These are phyloP conservation scores for Neomonachus schauinslandi DNA, from an alignment of 2,113 vertebrate species.

Conservation along the genomic window DNA sequence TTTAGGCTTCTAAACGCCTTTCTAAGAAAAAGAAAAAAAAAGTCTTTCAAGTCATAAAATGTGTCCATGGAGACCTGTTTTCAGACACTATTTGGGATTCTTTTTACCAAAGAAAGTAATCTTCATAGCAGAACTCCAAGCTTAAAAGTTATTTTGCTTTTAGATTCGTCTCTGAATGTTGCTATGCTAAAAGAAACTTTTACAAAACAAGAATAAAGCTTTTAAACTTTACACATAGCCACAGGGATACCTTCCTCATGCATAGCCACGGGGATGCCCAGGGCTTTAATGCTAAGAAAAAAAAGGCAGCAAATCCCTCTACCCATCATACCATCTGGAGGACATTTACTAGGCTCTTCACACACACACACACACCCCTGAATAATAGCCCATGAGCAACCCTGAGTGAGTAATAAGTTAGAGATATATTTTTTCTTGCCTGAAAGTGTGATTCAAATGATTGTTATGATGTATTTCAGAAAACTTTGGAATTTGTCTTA, in stretches of 20 bases:
- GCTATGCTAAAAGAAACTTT: conserved; percentile 76
- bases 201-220: conserved; percentile 78
- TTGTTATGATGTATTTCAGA: neutral
- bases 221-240: conserved; percentile 78
- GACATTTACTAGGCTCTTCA: neutral
- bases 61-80: conserved; percentile 75
- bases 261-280: conserved; percentile 70
- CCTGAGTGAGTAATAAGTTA: neutral
- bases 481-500: neutral
- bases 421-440: neutral
- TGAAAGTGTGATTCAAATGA: neutral
- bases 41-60: conserved; percentile 75
- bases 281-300: conserved; percentile 64
- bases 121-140: conserved; percentile 78
- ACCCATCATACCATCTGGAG: conserved; percentile 51
- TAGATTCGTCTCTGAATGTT: conserved; percentile 76
- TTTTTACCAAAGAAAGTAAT: conserved; percentile 79
- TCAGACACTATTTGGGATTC: conserved; percentile 74
- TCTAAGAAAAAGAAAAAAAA: conserved; percentile 35
- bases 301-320: conserved; percentile 55
- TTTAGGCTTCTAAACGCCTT: conserved; percentile 69
- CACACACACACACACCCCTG: neutral
- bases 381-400: neutral
- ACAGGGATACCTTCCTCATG: conserved; percentile 73
- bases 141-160: conserved; percentile 78